Percentiles rank a stretch among this genome's conserved stretches.
These are phyloP conservation scores for Pipa parva DNA, from an alignment of 2,113 vertebrate species.

Conservation along the genomic window DNA sequence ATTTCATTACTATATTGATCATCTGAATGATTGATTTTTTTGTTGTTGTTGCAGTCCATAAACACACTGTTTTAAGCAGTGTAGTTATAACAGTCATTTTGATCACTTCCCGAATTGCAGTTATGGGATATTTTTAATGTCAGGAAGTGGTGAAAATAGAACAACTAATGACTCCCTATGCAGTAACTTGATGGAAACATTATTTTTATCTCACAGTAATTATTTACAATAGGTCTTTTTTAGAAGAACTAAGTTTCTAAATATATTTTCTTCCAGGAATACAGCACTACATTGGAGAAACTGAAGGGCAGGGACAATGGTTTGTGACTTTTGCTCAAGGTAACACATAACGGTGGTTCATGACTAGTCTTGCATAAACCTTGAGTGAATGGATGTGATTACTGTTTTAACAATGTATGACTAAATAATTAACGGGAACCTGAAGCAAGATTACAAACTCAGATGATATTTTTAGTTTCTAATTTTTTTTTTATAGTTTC, in stretches of 20 bases:
- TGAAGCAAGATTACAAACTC: too few species aligned
- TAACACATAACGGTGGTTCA: too few species aligned
- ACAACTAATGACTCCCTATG: constrained; percentile 28
- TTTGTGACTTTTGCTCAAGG: background rate
- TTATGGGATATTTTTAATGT: constrained; percentile 34
- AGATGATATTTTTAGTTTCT: too few species aligned
- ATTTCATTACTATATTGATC: too few species aligned
- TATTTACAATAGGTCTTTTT: constrained; percentile 36
- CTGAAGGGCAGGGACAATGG: constrained; percentile 21
- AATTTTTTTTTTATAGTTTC: too few species aligned
- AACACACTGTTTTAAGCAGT: background rate
- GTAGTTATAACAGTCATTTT: background rate
- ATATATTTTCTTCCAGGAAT: constrained; percentile 40
- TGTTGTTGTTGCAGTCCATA: background rate
- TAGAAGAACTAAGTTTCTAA: constrained; percentile 29
- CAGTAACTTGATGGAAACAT: constrained; percentile 36
- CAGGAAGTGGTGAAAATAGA: constrained; percentile 41
- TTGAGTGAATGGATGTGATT: too few species aligned
- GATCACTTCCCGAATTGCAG: constrained; percentile 24
- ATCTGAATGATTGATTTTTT: too few species aligned
- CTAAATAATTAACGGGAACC: too few species aligned
- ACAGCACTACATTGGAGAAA: constrained; percentile 25
- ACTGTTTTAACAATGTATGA: too few species aligned
- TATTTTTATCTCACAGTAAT: constrained; percentile 39
- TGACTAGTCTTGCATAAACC: too few species aligned